These are phyloP conservation scores for Troglohyphantes excavatus DNA, from an alignment of 2,888 invertebrate species.

Conservation along the genomic window DNA sequence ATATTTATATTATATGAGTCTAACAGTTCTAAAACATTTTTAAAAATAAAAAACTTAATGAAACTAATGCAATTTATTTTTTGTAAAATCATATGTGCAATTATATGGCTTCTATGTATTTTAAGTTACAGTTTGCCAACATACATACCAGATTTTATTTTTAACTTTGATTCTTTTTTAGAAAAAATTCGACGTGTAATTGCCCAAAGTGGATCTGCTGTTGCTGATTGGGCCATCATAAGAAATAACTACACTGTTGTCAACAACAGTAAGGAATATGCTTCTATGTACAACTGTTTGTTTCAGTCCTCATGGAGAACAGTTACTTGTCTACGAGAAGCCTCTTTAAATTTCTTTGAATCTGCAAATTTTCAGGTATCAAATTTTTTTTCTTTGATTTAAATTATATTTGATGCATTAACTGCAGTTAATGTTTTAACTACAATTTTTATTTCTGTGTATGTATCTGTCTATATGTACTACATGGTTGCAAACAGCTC, in stretches of 20 bases:
- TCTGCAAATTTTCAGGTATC: conserved; percentile 70
- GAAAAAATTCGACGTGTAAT: conserved; percentile 88
- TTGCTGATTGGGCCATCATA: conserved; percentile 96
- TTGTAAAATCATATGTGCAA: not conserved
- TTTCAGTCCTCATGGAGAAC: conserved; percentile 87
- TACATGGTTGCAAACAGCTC: too few relatives aligned
- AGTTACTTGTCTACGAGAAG: conserved; percentile 91
- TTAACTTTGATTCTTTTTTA: conserved; percentile 23
- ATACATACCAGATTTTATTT: too few relatives aligned
- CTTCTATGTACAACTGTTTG: conserved; percentile 90
- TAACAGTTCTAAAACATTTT: too few relatives aligned
- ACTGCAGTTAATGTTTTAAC: too few relatives aligned
- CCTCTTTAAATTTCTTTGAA: conserved; percentile 84
- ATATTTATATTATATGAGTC: too few relatives aligned
- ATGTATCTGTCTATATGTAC: too few relatives aligned
- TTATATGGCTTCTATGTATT: not conserved
- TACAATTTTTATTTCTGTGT: too few relatives aligned
- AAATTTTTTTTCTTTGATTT: too few relatives aligned
- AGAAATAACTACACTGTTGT: conserved; percentile 89
- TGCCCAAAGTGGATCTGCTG: conserved; percentile 92
- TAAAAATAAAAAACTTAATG: too few relatives aligned
- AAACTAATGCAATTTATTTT: too few relatives aligned
- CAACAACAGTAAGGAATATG: conserved; percentile 93
- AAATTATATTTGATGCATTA: too few relatives aligned
- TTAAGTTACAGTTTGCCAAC: not conserved